A percentile compares a stretch with the other conserved stretches of the same genome.
Evolutionary conservation across 2,888 invertebrate species (phyloP).

Genomic region (Orthonychiurus folsomi): DNA sequence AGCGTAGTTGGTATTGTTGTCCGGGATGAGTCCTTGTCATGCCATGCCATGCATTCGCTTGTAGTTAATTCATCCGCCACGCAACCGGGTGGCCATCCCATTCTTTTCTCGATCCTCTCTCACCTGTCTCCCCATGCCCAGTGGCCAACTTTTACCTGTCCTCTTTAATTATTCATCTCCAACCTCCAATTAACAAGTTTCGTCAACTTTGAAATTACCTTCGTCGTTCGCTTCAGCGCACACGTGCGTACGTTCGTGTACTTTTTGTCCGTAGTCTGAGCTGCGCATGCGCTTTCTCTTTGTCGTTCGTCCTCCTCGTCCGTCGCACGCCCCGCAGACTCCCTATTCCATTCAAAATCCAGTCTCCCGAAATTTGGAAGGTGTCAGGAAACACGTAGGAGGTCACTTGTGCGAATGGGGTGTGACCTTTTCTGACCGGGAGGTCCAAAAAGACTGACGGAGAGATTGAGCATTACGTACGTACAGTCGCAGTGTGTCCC

Average conservation of each 20-base stretch:
- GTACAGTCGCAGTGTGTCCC: no score
- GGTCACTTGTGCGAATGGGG: background rate
- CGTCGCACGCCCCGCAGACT: background rate
- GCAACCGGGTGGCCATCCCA: constrained; percentile 38
- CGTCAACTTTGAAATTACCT: background rate
- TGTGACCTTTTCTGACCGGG: background rate
- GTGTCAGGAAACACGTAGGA: background rate
- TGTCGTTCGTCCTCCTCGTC: background rate
- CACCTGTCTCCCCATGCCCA: constrained; percentile 20
- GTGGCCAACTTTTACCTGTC: constrained; percentile 25
- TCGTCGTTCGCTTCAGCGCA: background rate
- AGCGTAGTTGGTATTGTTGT: no score
- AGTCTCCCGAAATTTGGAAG: background rate
- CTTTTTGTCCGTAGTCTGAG: no score
- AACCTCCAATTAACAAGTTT: constrained; percentile 17
- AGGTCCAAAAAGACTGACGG: background rate
- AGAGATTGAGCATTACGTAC: constrained; percentile 1
- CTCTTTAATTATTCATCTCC: constrained; percentile 33
- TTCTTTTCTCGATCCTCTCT: constrained; percentile 9
- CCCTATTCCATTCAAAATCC: background rate
- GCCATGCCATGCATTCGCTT: constrained; percentile 1
- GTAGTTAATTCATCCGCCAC: constrained; percentile 38
- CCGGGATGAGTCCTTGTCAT: constrained; percentile 9
- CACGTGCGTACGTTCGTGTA: no score
- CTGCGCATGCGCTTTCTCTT: background rate